Evolutionary conservation across 2,888 invertebrate species (phyloP).

Genomic region (Zele albiditarsus): DNA sequence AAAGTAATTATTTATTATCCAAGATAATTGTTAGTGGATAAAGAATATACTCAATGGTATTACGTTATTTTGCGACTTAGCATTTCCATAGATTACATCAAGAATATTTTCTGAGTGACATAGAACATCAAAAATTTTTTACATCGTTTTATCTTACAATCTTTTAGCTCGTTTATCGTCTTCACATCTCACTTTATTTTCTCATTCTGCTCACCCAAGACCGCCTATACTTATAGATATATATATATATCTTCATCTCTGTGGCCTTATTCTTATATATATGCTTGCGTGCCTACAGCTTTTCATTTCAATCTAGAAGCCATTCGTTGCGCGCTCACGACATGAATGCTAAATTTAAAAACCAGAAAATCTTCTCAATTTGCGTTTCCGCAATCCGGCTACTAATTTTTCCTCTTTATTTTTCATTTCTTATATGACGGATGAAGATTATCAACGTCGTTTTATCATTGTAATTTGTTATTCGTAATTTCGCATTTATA

Average conservation of each 20-base stretch:
- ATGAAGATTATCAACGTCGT: not conserved
- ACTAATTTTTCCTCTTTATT: not conserved
- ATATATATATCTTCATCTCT: not conserved
- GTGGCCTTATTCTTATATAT: not conserved
- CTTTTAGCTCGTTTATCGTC: not conserved
- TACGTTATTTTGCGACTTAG: no score
- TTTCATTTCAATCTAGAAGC: not conserved
- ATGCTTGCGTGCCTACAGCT: not conserved
- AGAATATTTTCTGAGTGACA: no score
- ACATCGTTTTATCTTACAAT: not conserved
- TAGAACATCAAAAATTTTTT: not conserved
- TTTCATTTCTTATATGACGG: not conserved
- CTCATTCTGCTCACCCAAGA: no score
- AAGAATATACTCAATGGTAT: no score
- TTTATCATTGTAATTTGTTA: not conserved
- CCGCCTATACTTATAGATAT: not conserved
- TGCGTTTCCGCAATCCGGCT: not conserved
- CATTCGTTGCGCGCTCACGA: not conserved
- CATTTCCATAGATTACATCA: no score
- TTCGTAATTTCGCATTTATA: not conserved
- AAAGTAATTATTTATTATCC: no score
- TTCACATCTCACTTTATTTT: not conserved
- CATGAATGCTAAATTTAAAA: not conserved
- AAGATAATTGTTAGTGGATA: no score
- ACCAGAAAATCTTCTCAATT: not conserved